Evolutionary conservation across 2,888 invertebrate genomes (phyloP).

Genomic region (Drosophila koepferae): DNA sequence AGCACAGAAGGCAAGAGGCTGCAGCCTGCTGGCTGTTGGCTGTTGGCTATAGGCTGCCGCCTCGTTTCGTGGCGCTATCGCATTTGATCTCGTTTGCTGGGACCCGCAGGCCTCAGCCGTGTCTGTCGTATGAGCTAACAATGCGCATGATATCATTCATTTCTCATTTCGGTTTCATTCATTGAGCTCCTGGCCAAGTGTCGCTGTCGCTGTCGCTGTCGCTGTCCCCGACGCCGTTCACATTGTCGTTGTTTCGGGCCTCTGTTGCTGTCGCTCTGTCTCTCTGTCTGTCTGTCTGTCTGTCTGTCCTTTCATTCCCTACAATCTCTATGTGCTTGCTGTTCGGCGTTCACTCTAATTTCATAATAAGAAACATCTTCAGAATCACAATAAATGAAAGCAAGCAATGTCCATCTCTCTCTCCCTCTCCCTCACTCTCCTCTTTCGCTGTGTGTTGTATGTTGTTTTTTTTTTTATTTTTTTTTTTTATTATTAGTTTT

Average conservation of each 20-base stretch:
- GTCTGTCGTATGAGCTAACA: slow-evolving; percentile 66
- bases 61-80: slow-evolving; percentile 82
- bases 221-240: slow-evolving; percentile 35
- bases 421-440: slow-evolving; percentile 31
- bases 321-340: slow-evolving; percentile 22
- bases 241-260: slow-evolving; percentile 18
- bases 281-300: background rate
- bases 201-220: slow-evolving; percentile 64
- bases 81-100: slow-evolving; percentile 83
- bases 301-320: slow-evolving; percentile 24
- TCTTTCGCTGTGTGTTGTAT: slow-evolving; percentile 25
- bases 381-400: slow-evolving; percentile 61
- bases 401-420: slow-evolving; percentile 41
- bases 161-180: slow-evolving; percentile 74
- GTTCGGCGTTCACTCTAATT: slow-evolving; percentile 71
- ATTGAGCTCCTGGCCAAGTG: slow-evolving; percentile 73
- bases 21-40: slow-evolving; percentile 6
- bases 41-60: slow-evolving; percentile 49
- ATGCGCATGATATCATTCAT: slow-evolving; percentile 79
- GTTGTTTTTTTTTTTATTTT: slow-evolving; percentile 20
- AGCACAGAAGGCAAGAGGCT: background rate
- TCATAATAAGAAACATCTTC: slow-evolving; percentile 79
- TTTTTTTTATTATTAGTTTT: slow-evolving; percentile 54
- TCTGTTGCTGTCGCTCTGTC: background rate
- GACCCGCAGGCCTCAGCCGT: slow-evolving; percentile 64